These are phyloP conservation scores for Euleptes europaea DNA, from an alignment of 2,113 vertebrate species.

Conservation along the genomic window DNA sequence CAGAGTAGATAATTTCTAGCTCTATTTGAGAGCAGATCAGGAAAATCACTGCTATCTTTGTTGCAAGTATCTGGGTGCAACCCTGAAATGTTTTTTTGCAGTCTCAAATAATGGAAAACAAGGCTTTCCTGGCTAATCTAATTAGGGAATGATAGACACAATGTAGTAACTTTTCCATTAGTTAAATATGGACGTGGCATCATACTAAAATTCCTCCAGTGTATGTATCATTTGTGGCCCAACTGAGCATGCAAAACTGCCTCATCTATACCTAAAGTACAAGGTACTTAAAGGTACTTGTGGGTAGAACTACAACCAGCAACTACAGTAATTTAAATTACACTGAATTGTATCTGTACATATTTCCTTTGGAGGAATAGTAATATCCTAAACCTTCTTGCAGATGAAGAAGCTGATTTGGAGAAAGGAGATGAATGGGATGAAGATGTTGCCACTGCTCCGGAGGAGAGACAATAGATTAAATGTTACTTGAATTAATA, in stretches of 20 bases:
- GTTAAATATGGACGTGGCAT: no score
- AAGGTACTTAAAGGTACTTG: background rate
- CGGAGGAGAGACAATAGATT: background rate
- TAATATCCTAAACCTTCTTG: background rate
- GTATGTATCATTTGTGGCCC: no score
- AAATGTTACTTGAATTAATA: background rate
- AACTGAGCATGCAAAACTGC: background rate
- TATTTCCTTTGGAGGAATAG: background rate
- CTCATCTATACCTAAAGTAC: background rate
- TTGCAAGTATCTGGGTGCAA: no score
- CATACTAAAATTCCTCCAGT: background rate
- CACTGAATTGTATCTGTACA: background rate
- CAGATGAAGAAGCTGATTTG: conserved; percentile 28
- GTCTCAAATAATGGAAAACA: no score
- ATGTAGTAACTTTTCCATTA: no score
- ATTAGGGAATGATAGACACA: no score
- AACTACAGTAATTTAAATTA: background rate
- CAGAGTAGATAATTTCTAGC: no score
- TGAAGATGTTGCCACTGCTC: background rate
- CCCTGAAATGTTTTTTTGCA: no score
- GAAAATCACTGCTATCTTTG: no score
- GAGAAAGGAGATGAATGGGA: conserved; percentile 37
- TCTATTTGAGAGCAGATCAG: no score
- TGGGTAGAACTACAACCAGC: background rate
- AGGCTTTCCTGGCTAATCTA: no score